Conservation (phyloP, 1,140 invertebrate species). For the Elymnias hypermnestra region DNA sequence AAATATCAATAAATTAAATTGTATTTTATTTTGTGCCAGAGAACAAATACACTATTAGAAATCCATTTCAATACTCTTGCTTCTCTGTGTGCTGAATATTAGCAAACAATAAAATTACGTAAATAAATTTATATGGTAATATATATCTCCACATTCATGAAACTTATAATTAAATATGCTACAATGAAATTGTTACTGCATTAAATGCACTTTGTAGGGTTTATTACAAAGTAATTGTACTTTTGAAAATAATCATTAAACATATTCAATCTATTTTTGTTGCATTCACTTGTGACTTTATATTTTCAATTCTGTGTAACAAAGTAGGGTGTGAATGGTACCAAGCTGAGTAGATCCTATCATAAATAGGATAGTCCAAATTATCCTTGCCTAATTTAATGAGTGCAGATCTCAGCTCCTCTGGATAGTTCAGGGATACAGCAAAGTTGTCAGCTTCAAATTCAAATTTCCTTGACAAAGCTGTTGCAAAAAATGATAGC, state of each 20-base stretch:
- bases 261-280: conserved; percentile 10
- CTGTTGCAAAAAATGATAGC: conserved; percentile 82
- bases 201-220: not conserved
- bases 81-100: too few relatives aligned
- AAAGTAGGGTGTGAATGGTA: conserved; percentile 97
- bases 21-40: too few relatives aligned
- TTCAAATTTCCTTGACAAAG: conserved; percentile 87
- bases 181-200: too few relatives aligned
- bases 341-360: conserved; percentile 93
- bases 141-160: too few relatives aligned
- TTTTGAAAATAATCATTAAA: not conserved
- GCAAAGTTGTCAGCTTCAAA: conserved; percentile 99
- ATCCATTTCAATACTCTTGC: too few relatives aligned
- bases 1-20: too few relatives aligned
- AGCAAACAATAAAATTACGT: too few relatives aligned
- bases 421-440: conserved; percentile 83
- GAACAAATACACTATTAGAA: too few relatives aligned
- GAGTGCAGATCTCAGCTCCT: conserved; percentile 85
- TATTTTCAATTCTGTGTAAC: conserved; percentile 91
- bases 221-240: conserved; percentile 3
- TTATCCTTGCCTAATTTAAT: conserved; percentile 97
- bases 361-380: conserved; percentile 93
- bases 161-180: too few relatives aligned
- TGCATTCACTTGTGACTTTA: conserved; percentile 76
- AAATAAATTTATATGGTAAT: too few relatives aligned